Percentiles rank a stretch among this genome's conserved stretches.
Evolutionary conservation across 2,797 vertebrate genomes (phyloP).

Genomic region (Poeciliopsis infans): DNA sequence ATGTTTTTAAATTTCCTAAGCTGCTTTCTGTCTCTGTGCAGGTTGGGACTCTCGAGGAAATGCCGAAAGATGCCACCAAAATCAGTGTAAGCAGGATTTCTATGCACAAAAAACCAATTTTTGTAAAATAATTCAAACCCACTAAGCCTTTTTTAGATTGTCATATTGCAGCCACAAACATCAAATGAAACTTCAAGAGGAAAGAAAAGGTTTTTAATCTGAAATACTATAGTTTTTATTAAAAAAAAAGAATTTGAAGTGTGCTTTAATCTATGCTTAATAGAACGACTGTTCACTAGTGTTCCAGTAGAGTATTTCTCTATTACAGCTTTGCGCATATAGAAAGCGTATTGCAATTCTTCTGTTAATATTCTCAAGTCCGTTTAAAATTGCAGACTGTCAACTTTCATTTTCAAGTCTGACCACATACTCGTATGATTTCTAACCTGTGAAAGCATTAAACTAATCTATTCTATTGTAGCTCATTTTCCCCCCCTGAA

Average conservation of each 20-base stretch:
- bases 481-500: background rate
- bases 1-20: constrained; percentile 4
- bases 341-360: background rate
- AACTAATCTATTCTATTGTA: background rate
- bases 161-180: background rate
- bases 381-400: background rate
- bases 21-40: constrained; percentile 61
- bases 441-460: background rate
- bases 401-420: background rate
- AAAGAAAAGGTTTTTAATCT: background rate
- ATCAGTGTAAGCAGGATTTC: constrained; percentile 88
- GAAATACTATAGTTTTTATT: background rate
- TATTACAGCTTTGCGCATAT: background rate
- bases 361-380: background rate
- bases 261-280: background rate
- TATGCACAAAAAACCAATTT: background rate
- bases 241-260: background rate
- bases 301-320: background rate
- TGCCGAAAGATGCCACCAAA: constrained; percentile 89
- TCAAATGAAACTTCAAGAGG: background rate
- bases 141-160: background rate
- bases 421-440: background rate
- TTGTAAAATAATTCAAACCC: background rate
- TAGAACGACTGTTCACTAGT: background rate
- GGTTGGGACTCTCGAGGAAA: constrained; percentile 85